Conservation (phyloP, 2,797 vertebrate species). For the Phataginus tetradactyla region DNA sequence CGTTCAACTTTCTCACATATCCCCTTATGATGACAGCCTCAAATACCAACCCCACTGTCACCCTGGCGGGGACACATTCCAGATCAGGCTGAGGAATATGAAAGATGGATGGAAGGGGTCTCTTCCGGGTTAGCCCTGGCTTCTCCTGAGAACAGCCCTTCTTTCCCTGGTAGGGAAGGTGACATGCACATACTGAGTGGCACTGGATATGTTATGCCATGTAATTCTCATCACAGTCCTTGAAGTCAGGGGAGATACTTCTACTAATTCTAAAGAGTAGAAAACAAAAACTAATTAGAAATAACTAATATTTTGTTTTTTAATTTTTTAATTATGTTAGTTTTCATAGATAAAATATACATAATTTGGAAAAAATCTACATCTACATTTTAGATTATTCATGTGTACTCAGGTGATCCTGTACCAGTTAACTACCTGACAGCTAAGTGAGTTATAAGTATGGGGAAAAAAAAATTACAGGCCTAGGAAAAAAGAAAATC, state of each 20-base stretch:
- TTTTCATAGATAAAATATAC: not conserved
- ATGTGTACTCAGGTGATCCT: not conserved
- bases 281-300: not conserved
- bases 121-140: not conserved
- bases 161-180: not conserved
- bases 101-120: not conserved
- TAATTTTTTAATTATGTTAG: not conserved
- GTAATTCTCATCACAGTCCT: not conserved
- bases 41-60: not conserved
- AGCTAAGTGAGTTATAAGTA: not conserved
- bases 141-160: not conserved
- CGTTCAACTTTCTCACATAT: slow-evolving; percentile 60
- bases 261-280: not conserved
- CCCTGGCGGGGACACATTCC: not conserved
- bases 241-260: not conserved
- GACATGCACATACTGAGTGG: not conserved
- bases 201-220: not conserved
- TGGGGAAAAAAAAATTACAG: not conserved
- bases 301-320: not conserved
- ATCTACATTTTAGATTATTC: slow-evolving; percentile 16
- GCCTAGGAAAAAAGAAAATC: not conserved
- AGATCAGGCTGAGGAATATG: not conserved
- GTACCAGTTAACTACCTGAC: not conserved
- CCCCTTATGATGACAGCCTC: not conserved
- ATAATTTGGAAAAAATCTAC: not conserved